These are phyloP conservation scores for Enteromius argenteus DNA, from an alignment of 2,797 vertebrate species.

Conservation along the genomic window DNA sequence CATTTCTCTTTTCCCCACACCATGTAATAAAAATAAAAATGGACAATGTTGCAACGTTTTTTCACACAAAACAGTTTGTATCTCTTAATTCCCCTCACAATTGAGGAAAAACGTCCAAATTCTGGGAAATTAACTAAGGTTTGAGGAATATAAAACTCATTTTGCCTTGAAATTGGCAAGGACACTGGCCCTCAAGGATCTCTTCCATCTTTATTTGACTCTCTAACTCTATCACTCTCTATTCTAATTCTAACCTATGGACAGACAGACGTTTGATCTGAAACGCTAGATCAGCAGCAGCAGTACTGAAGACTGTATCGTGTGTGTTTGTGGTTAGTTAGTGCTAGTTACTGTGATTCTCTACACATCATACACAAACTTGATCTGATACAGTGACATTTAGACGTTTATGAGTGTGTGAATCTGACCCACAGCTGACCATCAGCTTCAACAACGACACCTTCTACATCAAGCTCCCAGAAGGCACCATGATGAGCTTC, in stretches of 20 bases:
- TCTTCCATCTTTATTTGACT: too few species aligned
- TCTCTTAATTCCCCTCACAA: too few species aligned
- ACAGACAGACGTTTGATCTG: not conserved
- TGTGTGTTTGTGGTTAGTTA: not conserved
- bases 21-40: not conserved
- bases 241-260: too few species aligned
- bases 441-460: slow-evolving; percentile 73
- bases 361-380: not conserved
- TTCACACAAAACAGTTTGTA: not conserved
- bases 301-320: not conserved
- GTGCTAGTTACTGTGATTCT: not conserved
- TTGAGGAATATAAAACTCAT: not conserved
- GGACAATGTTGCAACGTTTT: not conserved
- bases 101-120: too few species aligned
- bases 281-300: not conserved
- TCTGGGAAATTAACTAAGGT: too few species aligned
- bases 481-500: slow-evolving; percentile 74
- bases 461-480: slow-evolving; percentile 78
- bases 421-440: slow-evolving; percentile 65
- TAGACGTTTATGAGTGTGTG: not conserved
- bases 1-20: not conserved
- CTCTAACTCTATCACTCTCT: too few species aligned
- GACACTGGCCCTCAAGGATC: too few species aligned
- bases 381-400: not conserved
- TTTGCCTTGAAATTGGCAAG: not conserved